phyloP scores from a whole-genome alignment of 2,888 invertebrate species.

The Leptarthrus brevirostris region DNA sequence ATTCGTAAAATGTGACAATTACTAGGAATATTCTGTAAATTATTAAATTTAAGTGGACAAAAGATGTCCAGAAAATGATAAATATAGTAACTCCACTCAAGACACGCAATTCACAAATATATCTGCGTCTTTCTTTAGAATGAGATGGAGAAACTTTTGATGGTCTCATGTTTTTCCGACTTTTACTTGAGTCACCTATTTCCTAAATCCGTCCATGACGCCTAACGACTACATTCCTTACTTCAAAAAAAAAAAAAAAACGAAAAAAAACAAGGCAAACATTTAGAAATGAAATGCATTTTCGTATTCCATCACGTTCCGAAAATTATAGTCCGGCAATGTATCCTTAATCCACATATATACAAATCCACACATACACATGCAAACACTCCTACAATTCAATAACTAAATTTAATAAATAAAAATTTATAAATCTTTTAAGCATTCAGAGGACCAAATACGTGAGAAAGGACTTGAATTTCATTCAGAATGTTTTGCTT shows the following conservation, averaged over 20 bases:
- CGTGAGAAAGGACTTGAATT: no score
- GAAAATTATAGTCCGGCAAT: no score
- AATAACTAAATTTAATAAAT: no score
- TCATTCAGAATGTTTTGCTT: no score
- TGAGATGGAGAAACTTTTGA: neutral
- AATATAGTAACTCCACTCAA: no score
- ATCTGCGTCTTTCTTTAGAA: neutral
- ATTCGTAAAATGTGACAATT: slow-evolving; percentile 47
- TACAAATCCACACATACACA: neutral
- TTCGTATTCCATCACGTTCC: no score
- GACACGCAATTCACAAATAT: neutral
- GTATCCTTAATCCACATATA: neutral
- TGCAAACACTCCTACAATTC: no score
- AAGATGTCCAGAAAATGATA: neutral
- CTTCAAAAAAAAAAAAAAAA: neutral
- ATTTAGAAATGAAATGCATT: no score
- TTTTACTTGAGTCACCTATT: slow-evolving; percentile 36
- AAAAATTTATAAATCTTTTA: no score
- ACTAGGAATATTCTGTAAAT: slow-evolving; percentile 10
- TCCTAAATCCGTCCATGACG: slow-evolving; percentile 44
- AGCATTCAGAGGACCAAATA: no score
- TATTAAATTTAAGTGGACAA: slow-evolving; percentile 7
- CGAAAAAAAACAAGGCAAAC: no score
- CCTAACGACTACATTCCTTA: slow-evolving; percentile 38
- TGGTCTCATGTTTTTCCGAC: no score